A percentile compares a stretch with the other conserved stretches of the same genome.
These are phyloP conservation scores for Holothuria scabra DNA, from an alignment of 53 echinoderm and acorn worm species.

Conservation along the genomic window DNA sequence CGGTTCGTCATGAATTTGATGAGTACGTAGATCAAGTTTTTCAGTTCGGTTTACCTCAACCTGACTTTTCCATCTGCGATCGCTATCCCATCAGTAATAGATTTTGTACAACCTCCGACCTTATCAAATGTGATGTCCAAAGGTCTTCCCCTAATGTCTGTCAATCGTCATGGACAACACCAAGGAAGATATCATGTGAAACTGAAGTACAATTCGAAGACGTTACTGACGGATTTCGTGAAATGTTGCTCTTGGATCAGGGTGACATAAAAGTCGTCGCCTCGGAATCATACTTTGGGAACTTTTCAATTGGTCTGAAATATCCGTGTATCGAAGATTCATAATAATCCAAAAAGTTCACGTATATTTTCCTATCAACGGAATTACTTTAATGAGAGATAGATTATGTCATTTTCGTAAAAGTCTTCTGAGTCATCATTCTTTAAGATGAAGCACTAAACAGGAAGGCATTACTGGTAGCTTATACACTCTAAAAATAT, in stretches of 20 bases:
- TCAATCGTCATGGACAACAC: not conserved
- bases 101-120: not conserved
- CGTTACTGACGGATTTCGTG: not conserved
- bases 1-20: conserved; percentile 1
- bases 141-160: not conserved
- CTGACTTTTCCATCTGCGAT: not conserved
- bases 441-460: too few relatives aligned
- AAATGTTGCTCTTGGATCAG: not conserved
- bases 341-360: too few relatives aligned
- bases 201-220: not conserved
- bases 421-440: too few relatives aligned
- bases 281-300: not conserved
- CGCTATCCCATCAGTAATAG: not conserved
- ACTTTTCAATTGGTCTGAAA: conserved; percentile 9
- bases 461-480: too few relatives aligned
- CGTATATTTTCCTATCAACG: too few relatives aligned
- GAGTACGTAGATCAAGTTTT: not conserved
- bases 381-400: too few relatives aligned
- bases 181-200: not conserved
- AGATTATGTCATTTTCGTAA: too few relatives aligned
- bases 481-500: too few relatives aligned
- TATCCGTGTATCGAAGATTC: not conserved
- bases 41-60: not conserved
- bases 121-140: not conserved
- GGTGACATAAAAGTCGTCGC: not conserved